Base-by-base conservation (phyloP, 2,113 vertebrate genomes). In the Anoplopoma fimbria region DNA sequence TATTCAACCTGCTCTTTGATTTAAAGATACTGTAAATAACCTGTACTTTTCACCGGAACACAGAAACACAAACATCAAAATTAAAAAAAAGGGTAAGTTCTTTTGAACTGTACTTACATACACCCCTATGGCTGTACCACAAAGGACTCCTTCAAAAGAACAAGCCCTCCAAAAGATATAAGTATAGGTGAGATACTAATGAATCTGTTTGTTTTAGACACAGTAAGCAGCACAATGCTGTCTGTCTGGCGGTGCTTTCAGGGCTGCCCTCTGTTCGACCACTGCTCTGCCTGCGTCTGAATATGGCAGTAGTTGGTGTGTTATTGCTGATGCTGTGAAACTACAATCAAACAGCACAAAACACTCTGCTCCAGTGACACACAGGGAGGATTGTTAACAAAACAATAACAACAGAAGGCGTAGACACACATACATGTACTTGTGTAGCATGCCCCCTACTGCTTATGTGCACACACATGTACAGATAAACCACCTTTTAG, bases 311-410 rank as follows among this genome's bases (percentile, higher is more conserved):
- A 71, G 81, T 91, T 89, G 64, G 68, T 81, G 81, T 73, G 77
- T 91, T 93, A 91, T 87, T 93, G 92, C 93, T 93, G 93, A 94
- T 93, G 92, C 88, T 75, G 93, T 87, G 81, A 88, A 93, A 93
- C 82, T 72, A 85, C 87, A 90, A 90, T 90, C 82, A 83, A 85
- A 90, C 76, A 62, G 58, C 84, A 92, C 91, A 91, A 92, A 91
- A 93, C 89, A 85, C n/a, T 17, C 80, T 31, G 85, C 81, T 87
- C 75, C 79, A 36, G 85, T 91, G 89, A 92, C 84, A 76, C 86
- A 73, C n/a, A 72, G 69, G 75, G 42, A 53, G 85, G 77, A 89
- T 93, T 92, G 90, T 93, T 84, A 79, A 63, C 75, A 40, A 75
- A 83, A 91, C 92, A 92, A 88, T 87, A 81, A 85, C 71, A 84